Evolutionary conservation across 2,888 invertebrate genomes (phyloP).

Genomic region (Meandrusa payeni): DNA sequence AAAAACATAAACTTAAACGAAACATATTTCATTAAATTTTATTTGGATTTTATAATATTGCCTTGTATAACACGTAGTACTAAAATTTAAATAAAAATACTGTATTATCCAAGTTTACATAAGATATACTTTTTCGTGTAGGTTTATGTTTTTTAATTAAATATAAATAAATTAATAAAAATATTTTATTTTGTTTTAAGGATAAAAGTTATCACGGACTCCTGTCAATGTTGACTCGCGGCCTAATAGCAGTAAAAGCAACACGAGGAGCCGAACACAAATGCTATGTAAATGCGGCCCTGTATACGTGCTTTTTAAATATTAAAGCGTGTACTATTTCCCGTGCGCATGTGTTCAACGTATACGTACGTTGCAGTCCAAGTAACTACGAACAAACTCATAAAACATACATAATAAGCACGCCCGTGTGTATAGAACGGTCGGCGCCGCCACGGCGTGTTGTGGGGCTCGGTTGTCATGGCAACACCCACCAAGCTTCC

Average conservation of each 20-base stretch:
- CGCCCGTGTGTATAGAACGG: conserved; percentile 40
- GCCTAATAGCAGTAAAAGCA: conserved; percentile 20
- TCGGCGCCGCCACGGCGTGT: conserved; percentile 76
- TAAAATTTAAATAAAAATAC: too few relatives aligned
- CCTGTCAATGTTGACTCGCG: conserved; percentile 16
- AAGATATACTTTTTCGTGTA: too few relatives aligned
- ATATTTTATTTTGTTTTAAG: too few relatives aligned
- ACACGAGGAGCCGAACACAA: conserved; percentile 20
- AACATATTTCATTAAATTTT: too few relatives aligned
- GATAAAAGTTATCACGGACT: too few relatives aligned
- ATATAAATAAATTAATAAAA: too few relatives aligned
- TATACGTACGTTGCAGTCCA: conserved; percentile 49
- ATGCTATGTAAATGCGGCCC: conserved; percentile 25
- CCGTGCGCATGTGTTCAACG: conserved; percentile 45
- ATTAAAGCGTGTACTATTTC: conserved; percentile 59
- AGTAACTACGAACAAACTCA: conserved; percentile 60
- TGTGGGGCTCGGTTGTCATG: conserved; percentile 71
- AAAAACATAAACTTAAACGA: too few relatives aligned
- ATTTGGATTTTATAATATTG: too few relatives aligned
- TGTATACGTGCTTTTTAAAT: conserved; percentile 55
- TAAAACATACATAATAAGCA: too few relatives aligned
- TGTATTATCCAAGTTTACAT: too few relatives aligned
- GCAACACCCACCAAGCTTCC: conserved; percentile 45
- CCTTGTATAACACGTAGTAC: too few relatives aligned
- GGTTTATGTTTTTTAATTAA: too few relatives aligned